Conservation (phyloP, 2,888 invertebrate genomes). For the Erannis defoliaria region DNA sequence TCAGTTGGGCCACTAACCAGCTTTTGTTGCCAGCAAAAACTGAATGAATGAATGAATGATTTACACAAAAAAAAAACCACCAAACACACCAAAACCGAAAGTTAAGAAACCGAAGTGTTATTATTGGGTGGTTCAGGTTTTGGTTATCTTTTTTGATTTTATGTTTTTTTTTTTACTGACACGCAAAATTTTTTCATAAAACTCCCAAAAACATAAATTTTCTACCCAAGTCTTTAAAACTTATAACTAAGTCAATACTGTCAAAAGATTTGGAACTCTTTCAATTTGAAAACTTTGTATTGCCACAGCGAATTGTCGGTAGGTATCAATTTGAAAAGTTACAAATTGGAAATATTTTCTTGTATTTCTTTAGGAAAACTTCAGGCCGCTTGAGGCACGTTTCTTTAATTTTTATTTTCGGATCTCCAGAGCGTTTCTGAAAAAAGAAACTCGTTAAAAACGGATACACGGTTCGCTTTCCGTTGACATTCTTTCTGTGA, state of each 20-base stretch:
- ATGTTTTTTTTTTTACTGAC: no score
- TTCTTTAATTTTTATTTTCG: conserved; percentile 19
- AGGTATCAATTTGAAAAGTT: conserved; percentile 32
- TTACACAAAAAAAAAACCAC: no score
- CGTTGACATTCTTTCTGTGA: no score
- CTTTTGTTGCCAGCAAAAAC: no score
- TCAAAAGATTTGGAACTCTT: conserved; percentile 25
- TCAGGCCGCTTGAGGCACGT: conserved; percentile 9
- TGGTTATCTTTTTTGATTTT: no score
- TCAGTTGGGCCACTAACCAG: no score
- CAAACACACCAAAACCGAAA: no score
- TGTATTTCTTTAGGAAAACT: conserved; percentile 24
- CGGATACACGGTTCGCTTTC: conserved; percentile 1
- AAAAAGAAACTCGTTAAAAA: conserved; percentile 10
- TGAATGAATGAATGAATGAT: no score
- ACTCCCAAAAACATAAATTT: background rate
- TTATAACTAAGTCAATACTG: conserved; percentile 29
- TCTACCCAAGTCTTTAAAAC: conserved; percentile 8
- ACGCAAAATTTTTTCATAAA: background rate
- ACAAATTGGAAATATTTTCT: conserved; percentile 29
- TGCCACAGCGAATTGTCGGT: conserved; percentile 15
- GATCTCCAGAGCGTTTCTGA: conserved; percentile 2
- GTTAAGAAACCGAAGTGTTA: no score
- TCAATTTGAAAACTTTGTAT: conserved; percentile 27
- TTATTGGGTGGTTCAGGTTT: no score